A percentile compares a stretch with the other conserved stretches of the same genome.
These are phyloP conservation scores for Carlito syrichta DNA, from an alignment of 2,113 vertebrate species.

Conservation along the genomic window DNA sequence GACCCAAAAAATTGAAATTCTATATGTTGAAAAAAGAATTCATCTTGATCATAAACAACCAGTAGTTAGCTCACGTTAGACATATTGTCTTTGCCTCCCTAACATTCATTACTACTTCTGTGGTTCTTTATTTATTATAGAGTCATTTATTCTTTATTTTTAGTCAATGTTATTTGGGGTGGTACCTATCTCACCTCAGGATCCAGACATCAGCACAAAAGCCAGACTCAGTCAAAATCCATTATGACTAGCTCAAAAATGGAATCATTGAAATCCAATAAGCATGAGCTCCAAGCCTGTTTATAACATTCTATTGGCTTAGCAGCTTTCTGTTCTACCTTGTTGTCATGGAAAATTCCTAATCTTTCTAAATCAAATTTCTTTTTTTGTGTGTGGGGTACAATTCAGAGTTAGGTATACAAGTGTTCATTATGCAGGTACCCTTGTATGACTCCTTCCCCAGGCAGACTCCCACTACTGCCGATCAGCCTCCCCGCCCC, in stretches of 20 bases:
- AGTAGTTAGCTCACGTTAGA: neutral
- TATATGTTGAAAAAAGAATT: neutral
- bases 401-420: too few relatives aligned
- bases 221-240: neutral
- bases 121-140: neutral
- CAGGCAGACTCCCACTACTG: too few relatives aligned
- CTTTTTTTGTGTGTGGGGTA: too few relatives aligned
- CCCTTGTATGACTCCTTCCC: too few relatives aligned
- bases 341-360: neutral
- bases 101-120: neutral
- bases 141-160: neutral
- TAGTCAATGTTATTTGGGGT: neutral
- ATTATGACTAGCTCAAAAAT: neutral
- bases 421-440: too few relatives aligned
- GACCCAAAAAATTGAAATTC: neutral
- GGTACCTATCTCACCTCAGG: neutral
- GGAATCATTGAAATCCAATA: neutral
- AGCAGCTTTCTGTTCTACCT: neutral
- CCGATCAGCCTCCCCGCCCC: too few relatives aligned
- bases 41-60: neutral
- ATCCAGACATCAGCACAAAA: neutral
- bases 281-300: rapidly evolving
- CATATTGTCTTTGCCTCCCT: neutral
- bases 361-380: neutral
- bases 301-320: neutral